Evolutionary conservation across 2,113 vertebrate genomes (phyloP).

Genomic region (Marmota monax): DNA sequence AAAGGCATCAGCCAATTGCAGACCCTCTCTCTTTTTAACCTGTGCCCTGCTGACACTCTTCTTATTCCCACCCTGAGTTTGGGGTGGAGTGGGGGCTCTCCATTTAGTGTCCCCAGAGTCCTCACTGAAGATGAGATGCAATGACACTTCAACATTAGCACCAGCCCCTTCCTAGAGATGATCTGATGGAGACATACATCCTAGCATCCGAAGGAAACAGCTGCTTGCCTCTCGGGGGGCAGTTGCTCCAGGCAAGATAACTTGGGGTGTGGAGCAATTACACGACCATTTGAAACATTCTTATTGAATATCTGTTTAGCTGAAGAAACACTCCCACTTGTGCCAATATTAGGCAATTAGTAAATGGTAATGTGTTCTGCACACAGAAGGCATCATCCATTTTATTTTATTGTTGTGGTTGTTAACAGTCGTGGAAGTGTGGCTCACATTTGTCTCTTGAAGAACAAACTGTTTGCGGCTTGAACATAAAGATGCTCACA

Average conservation of each 20-base stretch:
- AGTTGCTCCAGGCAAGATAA: neutral
- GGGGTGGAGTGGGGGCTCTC: neutral
- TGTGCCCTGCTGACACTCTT: neutral
- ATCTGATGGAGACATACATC: neutral
- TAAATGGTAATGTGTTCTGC: conserved; percentile 34
- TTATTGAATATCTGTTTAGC: neutral
- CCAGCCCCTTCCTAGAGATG: neutral
- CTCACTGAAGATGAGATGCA: neutral
- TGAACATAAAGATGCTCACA: conserved; percentile 23
- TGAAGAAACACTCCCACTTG: neutral
- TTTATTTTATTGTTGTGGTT: conserved; percentile 38
- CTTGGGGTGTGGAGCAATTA: neutral
- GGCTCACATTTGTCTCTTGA: conserved; percentile 61
- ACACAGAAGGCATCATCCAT: neutral
- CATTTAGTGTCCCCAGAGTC: neutral
- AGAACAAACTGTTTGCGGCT: conserved; percentile 59
- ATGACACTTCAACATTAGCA: no score
- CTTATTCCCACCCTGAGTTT: neutral
- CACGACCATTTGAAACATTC: neutral
- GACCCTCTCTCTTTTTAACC: neutral
- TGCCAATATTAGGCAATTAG: conserved; percentile 35
- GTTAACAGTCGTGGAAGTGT: conserved; percentile 21
- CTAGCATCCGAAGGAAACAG: neutral
- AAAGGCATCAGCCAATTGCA: neutral
- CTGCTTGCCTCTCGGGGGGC: neutral